Base-by-base conservation (phyloP, 2,797 vertebrate species). In the Xiphorhynchus erythropygius region DNA sequence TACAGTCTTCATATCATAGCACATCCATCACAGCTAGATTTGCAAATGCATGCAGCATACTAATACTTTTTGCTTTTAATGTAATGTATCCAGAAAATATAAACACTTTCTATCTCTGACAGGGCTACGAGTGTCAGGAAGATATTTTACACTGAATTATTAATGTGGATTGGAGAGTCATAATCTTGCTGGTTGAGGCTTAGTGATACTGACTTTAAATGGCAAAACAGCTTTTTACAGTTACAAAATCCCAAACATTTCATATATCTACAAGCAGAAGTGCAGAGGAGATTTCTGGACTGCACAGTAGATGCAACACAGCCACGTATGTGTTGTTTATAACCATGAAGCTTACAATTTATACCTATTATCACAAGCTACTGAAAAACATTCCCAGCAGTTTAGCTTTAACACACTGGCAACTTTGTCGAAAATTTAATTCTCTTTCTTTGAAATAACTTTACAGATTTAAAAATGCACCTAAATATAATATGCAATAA, bases 111-210 rank as follows among this genome's bases (percentile, higher is more conserved):
- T 6, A 35, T 89, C 62, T 92, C 73, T 89, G 76, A 86, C 69
- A 79, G 57, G 19, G 42, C 87, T 96, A 65, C 57, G 55, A 88
- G 50, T 57, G 30, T 91, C 9, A 12, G 4, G 1, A 73, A 96
- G 59, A 67, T 94, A 89, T 92, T 96, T 96, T 90, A 60, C 82
- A 91, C 84, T 96, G 76, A 88, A 93, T 95, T 96, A 94, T 93
- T 96, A 88, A 93, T 86, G 37, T 67, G 76, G 76, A 94, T 93
- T 81, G 84, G 68, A 88, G 50, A 90, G 57, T 81, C 39, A n/a
- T 94, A 86, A 92, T 96, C 84, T 92, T 91, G 27, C 82, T 84
- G 33, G 73, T 59, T 86, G 55, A 90, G 69, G 46, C 47, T 94
- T 90, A 94, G 79, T 9, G 39, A 75, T 93, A 64, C 50, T 53